Conservation (phyloP, 1,140 invertebrate species). For the Leptinotarsa undecemlineata region DNA sequence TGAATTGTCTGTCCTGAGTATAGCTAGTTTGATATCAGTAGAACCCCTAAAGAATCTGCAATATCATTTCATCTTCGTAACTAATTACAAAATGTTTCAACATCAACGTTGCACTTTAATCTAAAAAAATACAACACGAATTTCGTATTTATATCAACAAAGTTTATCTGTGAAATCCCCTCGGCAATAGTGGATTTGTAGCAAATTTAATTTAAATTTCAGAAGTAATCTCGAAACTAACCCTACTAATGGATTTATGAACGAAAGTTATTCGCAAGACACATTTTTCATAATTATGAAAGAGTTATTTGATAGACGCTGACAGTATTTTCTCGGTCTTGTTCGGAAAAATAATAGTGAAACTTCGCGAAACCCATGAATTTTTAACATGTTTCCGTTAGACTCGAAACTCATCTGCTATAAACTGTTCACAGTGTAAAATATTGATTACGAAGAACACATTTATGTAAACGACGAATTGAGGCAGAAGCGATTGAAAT, state of each 20-base stretch:
- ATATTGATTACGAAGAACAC: neutral
- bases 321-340: neutral
- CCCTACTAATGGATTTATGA: conserved; percentile 1
- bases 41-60: neutral
- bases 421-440: neutral
- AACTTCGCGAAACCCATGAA: neutral
- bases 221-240: neutral
- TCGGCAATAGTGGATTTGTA: neutral
- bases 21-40: neutral
- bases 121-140: too few relatives aligned
- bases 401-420: neutral
- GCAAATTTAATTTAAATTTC: conserved; percentile 5
- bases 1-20: neutral
- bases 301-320: conserved; percentile 8
- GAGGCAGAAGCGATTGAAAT: neutral
- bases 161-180: too few relatives aligned
- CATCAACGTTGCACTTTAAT: neutral
- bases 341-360: neutral
- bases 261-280: conserved; percentile 1
- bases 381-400: neutral
- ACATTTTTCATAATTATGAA: conserved; percentile 8
- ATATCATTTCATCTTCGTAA: neutral
- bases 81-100: neutral
- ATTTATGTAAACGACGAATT: conserved; percentile 6
- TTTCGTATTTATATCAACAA: too few relatives aligned